These are phyloP conservation scores for Cloeon dipterum DNA, from an alignment of 2,888 invertebrate genomes.

Conservation along the genomic window DNA sequence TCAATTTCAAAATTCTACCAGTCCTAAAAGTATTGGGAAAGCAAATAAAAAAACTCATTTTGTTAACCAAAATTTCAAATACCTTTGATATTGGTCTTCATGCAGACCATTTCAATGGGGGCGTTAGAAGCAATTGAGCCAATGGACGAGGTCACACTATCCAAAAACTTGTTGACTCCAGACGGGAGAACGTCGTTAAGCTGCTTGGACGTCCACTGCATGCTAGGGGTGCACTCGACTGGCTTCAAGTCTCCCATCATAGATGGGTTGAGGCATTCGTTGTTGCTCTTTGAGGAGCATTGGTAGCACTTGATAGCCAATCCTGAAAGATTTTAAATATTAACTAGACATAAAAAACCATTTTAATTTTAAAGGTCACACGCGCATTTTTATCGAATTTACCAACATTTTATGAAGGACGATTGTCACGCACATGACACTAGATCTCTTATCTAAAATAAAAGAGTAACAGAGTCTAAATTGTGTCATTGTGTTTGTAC, in stretches of 20 bases:
- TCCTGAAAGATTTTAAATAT: slow-evolving; percentile 7
- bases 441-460: too few species aligned
- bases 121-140: neutral
- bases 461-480: too few species aligned
- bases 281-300: slow-evolving; percentile 8
- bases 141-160: neutral
- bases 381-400: too few species aligned
- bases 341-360: too few species aligned
- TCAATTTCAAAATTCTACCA: too few species aligned
- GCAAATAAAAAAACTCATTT: too few species aligned
- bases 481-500: too few species aligned
- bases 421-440: too few species aligned
- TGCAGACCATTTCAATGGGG: neutral
- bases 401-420: too few species aligned
- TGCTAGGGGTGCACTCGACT: slow-evolving; percentile 8
- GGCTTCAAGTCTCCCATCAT: slow-evolving; percentile 7
- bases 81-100: neutral
- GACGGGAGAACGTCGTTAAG: neutral
- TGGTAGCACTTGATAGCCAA: slow-evolving; percentile 9
- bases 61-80: too few species aligned
- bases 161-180: neutral
- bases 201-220: slow-evolving; percentile 6
- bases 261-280: slow-evolving; percentile 8
- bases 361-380: too few species aligned
- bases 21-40: too few species aligned